Evolutionary conservation across 2,797 vertebrate species (phyloP), one percentile per base, ranked within the genome.

Genomic region (Sebastes iracundus): DNA sequence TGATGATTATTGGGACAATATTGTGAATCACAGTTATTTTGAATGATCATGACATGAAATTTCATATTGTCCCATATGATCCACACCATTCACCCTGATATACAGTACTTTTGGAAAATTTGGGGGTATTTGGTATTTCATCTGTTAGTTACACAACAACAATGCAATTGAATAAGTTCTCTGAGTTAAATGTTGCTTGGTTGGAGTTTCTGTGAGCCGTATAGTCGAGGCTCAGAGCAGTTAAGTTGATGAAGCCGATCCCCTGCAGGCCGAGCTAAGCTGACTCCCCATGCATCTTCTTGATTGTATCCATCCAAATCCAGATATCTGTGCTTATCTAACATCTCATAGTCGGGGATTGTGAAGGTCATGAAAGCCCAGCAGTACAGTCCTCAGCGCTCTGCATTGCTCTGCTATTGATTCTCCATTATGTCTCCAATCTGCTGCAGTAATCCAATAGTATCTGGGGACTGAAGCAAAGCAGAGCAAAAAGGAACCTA

Each of bases 361-460:
- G 77, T 74, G 81, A 87, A 86, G 91, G 91, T 92, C 90, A 89
- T 49, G 56, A 65, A 85, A 81, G 76, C 83, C 75, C 81, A 74
- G 74, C 32, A 66, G 79, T 79, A 70, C 18, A 42, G 70, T 81
- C 74, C 49, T 87, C 30, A 35, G 64, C 6, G 32, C 59, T 81
- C 79, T 76, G 83, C 81, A 70, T 81, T 82, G 78, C 63, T 79
- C 65, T 63, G 71, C 71, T 89, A 92, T 93, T 87, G 94, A 95
- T 93, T 92, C 83, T 86, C 77, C 83, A 90, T 93, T 87, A 85
- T 88, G 80, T 92, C 81, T 92, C 79, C 85, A 83, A 80, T 87
- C 77, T 87, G 83, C 82, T 87, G 87, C 87, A 79, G 90, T 93
- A 94, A 92, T 91, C 82, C 65, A 90, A 90, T 93, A 88, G 77